These are phyloP conservation scores for Thaleichthys pacificus DNA, from an alignment of 2,797 vertebrate genomes.

Conservation along the genomic window DNA sequence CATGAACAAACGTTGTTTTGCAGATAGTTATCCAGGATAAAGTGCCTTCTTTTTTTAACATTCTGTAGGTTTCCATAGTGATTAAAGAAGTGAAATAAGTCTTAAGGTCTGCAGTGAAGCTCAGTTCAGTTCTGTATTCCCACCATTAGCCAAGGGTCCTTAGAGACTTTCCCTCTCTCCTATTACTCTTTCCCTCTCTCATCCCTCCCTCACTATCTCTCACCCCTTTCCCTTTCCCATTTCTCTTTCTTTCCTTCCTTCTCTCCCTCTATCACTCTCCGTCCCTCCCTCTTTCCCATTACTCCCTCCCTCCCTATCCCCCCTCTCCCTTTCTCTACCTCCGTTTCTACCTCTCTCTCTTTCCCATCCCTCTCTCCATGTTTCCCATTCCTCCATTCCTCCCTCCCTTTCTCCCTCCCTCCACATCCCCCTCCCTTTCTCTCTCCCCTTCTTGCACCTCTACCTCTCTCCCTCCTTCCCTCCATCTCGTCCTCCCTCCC, in stretches of 20 bases:
- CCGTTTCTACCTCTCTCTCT: constrained; percentile 27
- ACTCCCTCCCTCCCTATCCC: constrained; percentile 6
- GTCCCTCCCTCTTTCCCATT: constrained; percentile 38
- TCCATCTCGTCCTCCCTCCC: constrained; percentile 12
- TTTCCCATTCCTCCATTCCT: constrained; percentile 4
- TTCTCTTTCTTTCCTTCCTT: constrained; percentile 29
- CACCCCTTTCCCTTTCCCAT: constrained; percentile 23
- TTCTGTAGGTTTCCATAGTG: constrained; percentile 68
- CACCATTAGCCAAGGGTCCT: neutral
- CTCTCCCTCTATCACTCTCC: constrained; percentile 13
- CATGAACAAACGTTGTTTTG: constrained; percentile 74
- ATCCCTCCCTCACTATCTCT: too few species aligned
- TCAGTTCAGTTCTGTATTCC: constrained; percentile 16
- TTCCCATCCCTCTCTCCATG: constrained; percentile 32
- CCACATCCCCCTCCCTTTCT: constrained; percentile 28
- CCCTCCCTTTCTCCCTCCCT: constrained; percentile 22
- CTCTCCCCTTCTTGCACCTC: constrained; percentile 29
- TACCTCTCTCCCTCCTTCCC: constrained; percentile 23
- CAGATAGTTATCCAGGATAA: constrained; percentile 78
- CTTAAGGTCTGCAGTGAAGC: constrained; percentile 57
- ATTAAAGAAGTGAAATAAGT: constrained; percentile 38
- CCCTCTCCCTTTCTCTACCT: neutral
- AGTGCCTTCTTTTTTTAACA: constrained; percentile 79
- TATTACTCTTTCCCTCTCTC: neutral
- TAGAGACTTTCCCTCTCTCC: constrained; percentile 3